Conservation (phyloP, 2,113 vertebrate species). For the Oncorhynchus keta region DNA sequence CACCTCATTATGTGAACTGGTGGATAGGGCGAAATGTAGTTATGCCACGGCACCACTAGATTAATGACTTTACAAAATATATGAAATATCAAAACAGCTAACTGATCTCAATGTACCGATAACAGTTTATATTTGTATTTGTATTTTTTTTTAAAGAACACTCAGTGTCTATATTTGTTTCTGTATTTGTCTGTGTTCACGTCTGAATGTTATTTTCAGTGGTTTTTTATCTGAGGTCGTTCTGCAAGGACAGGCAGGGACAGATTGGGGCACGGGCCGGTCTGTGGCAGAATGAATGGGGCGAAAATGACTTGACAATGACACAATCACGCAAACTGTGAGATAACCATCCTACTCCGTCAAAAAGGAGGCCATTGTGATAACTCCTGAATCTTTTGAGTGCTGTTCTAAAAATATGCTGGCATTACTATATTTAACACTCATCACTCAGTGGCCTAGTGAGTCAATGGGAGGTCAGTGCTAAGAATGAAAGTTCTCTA, state of each 20-base stretch:
- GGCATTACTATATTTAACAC: constrained; percentile 64
- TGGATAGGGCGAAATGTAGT: too few species aligned
- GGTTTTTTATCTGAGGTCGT: constrained; percentile 26
- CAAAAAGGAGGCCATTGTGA: constrained; percentile 68
- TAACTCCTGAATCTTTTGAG: constrained; percentile 27
- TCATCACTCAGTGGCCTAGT: constrained; percentile 46
- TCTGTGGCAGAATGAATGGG: constrained; percentile 14
- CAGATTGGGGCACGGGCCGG: constrained; percentile 38
- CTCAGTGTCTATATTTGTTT: too few species aligned
- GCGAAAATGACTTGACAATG: constrained; percentile 42
- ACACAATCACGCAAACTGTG: constrained; percentile 41
- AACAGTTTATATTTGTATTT: too few species aligned
- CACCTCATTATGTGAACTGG: too few species aligned
- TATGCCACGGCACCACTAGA: too few species aligned
- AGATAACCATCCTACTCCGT: constrained; percentile 44
- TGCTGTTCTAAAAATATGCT: constrained; percentile 59
- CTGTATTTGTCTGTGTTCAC: too few species aligned
- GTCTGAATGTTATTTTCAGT: not conserved
- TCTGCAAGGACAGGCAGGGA: constrained; percentile 11
- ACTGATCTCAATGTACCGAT: too few species aligned
- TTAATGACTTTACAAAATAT: too few species aligned
- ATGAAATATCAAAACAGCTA: too few species aligned
- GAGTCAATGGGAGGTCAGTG: constrained; percentile 32
- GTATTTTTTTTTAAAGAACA: too few species aligned
- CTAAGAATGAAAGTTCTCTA: constrained; percentile 30